Evolutionary conservation across 2,113 vertebrate species (phyloP), one percentile per base, ranked within the genome.

Genomic region (Gila orcuttii): DNA sequence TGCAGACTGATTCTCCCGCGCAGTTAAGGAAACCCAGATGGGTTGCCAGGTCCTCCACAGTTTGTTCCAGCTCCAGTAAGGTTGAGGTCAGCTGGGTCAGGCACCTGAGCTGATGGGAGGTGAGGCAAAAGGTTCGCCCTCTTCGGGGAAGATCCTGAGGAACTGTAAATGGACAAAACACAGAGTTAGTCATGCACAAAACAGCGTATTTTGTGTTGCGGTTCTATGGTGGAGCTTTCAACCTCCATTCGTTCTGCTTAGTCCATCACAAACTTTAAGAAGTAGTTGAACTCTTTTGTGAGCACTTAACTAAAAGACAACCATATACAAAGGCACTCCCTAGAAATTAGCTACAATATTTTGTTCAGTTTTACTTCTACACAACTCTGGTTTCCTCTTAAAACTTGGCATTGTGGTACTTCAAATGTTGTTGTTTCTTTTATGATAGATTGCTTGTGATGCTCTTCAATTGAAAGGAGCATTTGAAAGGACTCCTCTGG

Each of bases 31-130:
- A 93, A 79, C 95, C 93, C 89, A 95, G 90, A 87, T 96, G 95
- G 6, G 94, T 88, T 59, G 94, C 93, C 71, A 97, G 86, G 69
- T 97, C 94, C 90, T 95, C 94, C 68, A 97, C 89, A 45, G 89
- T 91, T 79, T 94, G 94, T 93, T 99, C 98, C 92, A 98, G 94
- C 62, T 93, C 89, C 92, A 98, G 91, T 86, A 98, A 93, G 5
- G 93, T 93, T 87, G 94, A 93, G 87, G 93, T 92, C 74, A 98
- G 93, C 86, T 95, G 93, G 79, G 96, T 96, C 90, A 99, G 94
- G 71, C 95, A 95, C 89, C 88, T 94, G 85, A 99, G 93, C 90
- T 97, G 96, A 92, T 96, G 93, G 55, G 96, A 93, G 4, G 96
- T 96, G 85, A 98, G 93, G 88, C 92, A 95, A 89, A 96, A 93